Evolutionary conservation across 1,140 invertebrate genomes (phyloP).

Genomic region (Bombus cullumanus): DNA sequence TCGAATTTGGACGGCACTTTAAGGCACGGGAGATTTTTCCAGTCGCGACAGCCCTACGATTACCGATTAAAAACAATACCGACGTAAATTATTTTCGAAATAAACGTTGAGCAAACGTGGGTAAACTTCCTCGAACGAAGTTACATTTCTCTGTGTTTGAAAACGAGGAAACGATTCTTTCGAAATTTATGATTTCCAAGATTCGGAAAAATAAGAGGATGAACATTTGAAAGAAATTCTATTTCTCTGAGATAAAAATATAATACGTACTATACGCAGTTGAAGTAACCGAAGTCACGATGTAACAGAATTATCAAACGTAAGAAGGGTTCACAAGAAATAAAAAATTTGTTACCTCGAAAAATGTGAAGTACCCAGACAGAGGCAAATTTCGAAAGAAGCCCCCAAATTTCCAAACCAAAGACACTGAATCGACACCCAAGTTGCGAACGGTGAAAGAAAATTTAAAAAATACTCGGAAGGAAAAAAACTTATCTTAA

Average conservation of each 20-base stretch:
- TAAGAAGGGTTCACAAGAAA: neutral
- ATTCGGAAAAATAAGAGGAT: neutral
- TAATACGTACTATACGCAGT: neutral
- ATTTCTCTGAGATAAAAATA: no score
- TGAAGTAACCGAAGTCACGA: neutral
- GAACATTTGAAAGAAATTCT: neutral
- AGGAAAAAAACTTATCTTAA: neutral
- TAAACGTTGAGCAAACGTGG: neutral
- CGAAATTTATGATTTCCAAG: neutral
- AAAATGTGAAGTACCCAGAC: neutral
- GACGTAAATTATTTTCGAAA: neutral
- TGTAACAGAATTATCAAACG: neutral
- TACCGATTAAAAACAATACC: neutral
- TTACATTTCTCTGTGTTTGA: neutral
- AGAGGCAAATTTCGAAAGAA: neutral
- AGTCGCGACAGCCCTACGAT: slow-evolving; percentile 69
- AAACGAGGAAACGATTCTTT: neutral
- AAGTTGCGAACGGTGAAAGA: neutral
- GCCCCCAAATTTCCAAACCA: neutral
- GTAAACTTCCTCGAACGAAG: neutral
- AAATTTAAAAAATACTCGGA: no score
- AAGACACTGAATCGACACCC: neutral
- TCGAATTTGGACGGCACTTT: slow-evolving; percentile 72
- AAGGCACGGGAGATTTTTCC: slow-evolving; percentile 70
- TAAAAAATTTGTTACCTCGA: neutral